Evolutionary conservation across 2,113 vertebrate species (phyloP).

Genomic region (Percina caprodes): DNA sequence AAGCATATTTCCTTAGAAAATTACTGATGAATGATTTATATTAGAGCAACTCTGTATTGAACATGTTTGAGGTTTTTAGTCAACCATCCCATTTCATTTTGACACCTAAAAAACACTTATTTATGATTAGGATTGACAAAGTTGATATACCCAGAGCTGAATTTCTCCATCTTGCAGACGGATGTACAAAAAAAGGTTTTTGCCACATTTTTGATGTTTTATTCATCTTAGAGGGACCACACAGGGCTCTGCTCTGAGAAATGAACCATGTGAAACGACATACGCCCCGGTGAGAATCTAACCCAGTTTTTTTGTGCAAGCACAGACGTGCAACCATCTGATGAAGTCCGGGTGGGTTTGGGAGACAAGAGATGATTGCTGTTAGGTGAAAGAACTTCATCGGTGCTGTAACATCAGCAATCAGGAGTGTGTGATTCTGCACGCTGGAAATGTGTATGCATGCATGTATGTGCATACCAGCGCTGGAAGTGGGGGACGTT

Average conservation of each 20-base stretch:
- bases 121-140: no score
- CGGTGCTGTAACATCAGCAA: conserved; percentile 2
- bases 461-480: background rate
- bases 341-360: conserved; percentile 16
- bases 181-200: background rate
- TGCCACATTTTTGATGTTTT: background rate
- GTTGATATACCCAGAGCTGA: background rate
- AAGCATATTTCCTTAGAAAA: no score
- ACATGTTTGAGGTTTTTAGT: no score
- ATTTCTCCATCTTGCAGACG: background rate
- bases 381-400: background rate
- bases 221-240: background rate
- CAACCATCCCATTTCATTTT: no score
- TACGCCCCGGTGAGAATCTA: conserved; percentile 2
- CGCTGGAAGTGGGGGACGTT: no score
- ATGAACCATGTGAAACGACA: background rate
- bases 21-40: no score
- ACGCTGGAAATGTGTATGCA: background rate
- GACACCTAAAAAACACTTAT: no score
- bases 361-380: conserved; percentile 8
- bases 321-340: background rate
- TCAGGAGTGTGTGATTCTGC: background rate
- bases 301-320: conserved; percentile 25
- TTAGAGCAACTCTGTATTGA: no score
- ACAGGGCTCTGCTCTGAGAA: background rate